Conservation (phyloP, 2,113 vertebrate species). For the Cavia aperea region DNA sequence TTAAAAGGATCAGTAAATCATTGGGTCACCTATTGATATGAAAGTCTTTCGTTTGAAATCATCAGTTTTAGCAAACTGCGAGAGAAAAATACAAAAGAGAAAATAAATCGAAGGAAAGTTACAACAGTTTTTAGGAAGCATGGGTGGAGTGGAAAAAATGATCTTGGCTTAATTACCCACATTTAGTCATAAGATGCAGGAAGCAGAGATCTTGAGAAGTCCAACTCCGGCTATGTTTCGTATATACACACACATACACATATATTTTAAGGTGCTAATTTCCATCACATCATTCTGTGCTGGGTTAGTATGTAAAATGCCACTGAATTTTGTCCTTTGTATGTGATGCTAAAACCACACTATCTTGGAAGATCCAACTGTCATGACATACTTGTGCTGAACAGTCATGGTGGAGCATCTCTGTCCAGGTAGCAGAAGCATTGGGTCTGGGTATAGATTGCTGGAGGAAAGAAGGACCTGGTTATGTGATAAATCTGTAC, state of each 20-base stretch:
- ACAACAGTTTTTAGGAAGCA: slow-evolving; percentile 77
- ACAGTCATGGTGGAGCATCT: not conserved
- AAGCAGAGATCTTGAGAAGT: slow-evolving; percentile 75
- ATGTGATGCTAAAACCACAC: slow-evolving; percentile 41
- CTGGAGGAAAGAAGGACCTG: not conserved
- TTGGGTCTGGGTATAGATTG: not conserved
- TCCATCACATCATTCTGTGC: slow-evolving; percentile 76
- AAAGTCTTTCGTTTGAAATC: slow-evolving; percentile 69
- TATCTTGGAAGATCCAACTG: not conserved
- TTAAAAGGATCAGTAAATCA: slow-evolving; percentile 70
- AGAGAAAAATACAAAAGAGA: slow-evolving; percentile 55
- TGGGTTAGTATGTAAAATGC: slow-evolving; percentile 4
- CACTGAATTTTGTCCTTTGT: slow-evolving; percentile 43
- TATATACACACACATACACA: slow-evolving; percentile 28
- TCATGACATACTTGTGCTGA: not conserved
- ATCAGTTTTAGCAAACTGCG: slow-evolving; percentile 62
- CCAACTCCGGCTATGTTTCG: slow-evolving; percentile 71
- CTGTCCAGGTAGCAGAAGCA: not conserved
- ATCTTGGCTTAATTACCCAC: slow-evolving; percentile 79
- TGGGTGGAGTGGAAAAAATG: slow-evolving; percentile 83
- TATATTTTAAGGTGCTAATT: slow-evolving; percentile 74
- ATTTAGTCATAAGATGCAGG: slow-evolving; percentile 81
- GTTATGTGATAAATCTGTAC: not conserved
- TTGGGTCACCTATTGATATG: slow-evolving; percentile 55
- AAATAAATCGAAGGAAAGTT: slow-evolving; percentile 74